Evolutionary conservation across 2,797 vertebrate species (phyloP).

Genomic region (Apogon hyalosoma): DNA sequence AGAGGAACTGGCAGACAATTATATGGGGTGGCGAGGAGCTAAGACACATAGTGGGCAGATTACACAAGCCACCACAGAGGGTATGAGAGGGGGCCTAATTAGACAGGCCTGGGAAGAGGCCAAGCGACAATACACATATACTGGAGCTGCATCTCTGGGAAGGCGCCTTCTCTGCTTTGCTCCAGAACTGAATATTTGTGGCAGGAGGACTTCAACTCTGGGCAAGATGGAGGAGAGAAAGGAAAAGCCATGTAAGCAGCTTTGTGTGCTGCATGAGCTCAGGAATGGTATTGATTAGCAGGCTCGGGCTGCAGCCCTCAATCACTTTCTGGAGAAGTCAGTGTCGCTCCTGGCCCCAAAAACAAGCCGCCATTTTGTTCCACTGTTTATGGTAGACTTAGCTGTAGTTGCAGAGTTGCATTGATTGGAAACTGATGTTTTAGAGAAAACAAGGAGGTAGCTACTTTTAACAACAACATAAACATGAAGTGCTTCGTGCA

Average conservation of each 20-base stretch:
- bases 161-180: conserved; percentile 74
- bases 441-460: conserved; percentile 25
- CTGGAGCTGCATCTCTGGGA: conserved; percentile 84
- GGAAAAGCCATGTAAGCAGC: conserved; percentile 79
- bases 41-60: conserved; percentile 91
- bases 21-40: conserved; percentile 88
- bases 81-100: conserved; percentile 90
- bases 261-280: conserved; percentile 66
- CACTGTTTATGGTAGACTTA: conserved; percentile 42
- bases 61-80: conserved; percentile 92
- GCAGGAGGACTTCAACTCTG: conserved; percentile 81
- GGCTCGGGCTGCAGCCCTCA: conserved; percentile 50
- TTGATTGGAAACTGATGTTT: conserved; percentile 37
- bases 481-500: neutral
- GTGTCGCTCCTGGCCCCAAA: conserved; percentile 20
- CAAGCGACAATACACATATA: conserved; percentile 83
- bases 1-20: conserved; percentile 87
- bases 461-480: conserved; percentile 26
- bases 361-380: conserved; percentile 60
- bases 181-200: conserved; percentile 88
- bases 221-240: conserved; percentile 69
- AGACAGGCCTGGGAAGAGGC: conserved; percentile 85
- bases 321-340: conserved; percentile 55
- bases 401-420: conserved; percentile 24
- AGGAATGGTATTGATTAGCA: conserved; percentile 82